Evolutionary conservation across 2,888 invertebrate species (phyloP).

Genomic region (Noctua janthe): DNA sequence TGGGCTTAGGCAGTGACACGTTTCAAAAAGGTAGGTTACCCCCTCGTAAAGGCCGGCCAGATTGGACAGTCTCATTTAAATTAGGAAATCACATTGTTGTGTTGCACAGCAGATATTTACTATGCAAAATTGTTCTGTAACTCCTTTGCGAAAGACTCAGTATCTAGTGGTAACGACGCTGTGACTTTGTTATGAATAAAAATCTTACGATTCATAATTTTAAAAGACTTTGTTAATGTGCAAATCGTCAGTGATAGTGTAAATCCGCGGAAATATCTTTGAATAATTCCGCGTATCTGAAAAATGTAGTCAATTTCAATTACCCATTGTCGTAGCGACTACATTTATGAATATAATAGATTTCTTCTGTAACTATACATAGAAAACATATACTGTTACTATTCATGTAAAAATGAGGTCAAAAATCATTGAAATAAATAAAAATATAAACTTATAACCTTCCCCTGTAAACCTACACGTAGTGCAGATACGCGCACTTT

Average conservation of each 20-base stretch:
- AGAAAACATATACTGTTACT: no score
- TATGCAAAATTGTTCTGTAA: neutral
- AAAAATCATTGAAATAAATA: neutral
- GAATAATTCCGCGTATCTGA: no score
- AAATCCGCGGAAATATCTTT: no score
- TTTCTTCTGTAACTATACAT: no score
- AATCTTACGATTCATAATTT: neutral
- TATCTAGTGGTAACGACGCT: neutral
- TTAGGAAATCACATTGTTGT: conserved; percentile 34
- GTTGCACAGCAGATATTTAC: neutral
- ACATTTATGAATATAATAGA: no score
- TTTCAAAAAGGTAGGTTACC: conserved; percentile 18
- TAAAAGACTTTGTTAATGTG: neutral
- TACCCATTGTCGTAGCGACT: no score
- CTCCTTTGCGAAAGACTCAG: neutral
- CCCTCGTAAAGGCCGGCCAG: neutral
- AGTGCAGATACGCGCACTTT: no score
- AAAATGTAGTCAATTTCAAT: no score
- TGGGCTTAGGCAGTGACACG: neutral
- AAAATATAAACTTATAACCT: no score
- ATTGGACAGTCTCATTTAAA: conserved; percentile 33
- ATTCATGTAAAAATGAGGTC: no score
- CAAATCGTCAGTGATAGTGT: neutral
- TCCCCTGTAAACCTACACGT: no score
- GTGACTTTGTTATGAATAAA: neutral